Percentiles rank a stretch among this genome's conserved stretches.
Evolutionary conservation across 1,140 invertebrate species (phyloP).

Genomic region (Drosophila baimaii): DNA sequence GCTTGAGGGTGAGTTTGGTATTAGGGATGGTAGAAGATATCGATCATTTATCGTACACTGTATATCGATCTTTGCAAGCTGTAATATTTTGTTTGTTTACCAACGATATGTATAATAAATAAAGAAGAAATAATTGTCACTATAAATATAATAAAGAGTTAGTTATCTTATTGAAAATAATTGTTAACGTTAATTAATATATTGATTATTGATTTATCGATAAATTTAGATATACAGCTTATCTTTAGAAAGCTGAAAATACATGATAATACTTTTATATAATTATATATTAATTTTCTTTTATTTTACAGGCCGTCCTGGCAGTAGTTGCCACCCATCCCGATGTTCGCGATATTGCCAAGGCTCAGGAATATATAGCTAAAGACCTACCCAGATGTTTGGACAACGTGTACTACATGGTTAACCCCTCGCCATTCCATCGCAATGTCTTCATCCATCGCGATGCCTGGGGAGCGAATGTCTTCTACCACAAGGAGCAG

Average conservation of each 20-base stretch:
- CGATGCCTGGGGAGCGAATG: conserved; percentile 87
- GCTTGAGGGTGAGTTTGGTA: conserved; percentile 50
- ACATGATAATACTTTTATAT: background rate
- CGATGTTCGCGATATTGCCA: conserved; percentile 27
- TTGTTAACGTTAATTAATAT: no score
- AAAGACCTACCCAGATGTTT: conserved; percentile 67
- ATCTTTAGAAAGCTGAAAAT: background rate
- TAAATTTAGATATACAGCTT: background rate
- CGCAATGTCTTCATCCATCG: conserved; percentile 87
- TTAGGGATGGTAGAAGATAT: background rate
- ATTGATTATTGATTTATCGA: no score
- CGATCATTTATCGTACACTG: background rate
- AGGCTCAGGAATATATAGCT: conserved; percentile 59
- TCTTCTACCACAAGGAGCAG: conserved; percentile 86
- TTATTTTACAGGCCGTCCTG: conserved; percentile 57
- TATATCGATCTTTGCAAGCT: no score
- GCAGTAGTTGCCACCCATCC: conserved; percentile 63
- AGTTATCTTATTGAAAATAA: no score
- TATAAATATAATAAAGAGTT: no score
- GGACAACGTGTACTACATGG: conserved; percentile 74
- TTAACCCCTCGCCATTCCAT: conserved; percentile 72
- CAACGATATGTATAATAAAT: no score
- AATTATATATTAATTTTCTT: background rate
- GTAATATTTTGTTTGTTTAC: no score
- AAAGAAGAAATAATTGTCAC: no score